phyloP scores from a whole-genome alignment of 2,797 vertebrate species.

The Gymnoscopelus microlampas region DNA sequence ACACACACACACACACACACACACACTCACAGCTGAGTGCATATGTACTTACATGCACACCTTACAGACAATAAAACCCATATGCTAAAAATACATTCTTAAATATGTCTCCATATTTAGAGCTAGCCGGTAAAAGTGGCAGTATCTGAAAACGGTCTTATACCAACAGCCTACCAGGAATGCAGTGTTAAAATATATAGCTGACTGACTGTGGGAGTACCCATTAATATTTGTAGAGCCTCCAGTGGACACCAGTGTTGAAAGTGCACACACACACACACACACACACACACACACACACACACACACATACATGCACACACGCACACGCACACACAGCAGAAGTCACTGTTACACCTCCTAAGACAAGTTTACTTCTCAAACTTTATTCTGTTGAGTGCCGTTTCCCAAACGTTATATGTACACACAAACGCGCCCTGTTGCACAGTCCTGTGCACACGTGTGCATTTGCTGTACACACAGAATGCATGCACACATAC shows the following conservation, averaged over 20 bases:
- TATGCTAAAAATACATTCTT: constrained; percentile 52
- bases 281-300: constrained; percentile 25
- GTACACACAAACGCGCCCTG: constrained; percentile 9
- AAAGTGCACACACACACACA: constrained; percentile 21
- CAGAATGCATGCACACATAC: background rate
- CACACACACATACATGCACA: background rate
- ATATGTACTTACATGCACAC: constrained; percentile 26
- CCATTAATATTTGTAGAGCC: constrained; percentile 56
- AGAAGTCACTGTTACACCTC: constrained; percentile 13
- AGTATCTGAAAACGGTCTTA: constrained; percentile 9
- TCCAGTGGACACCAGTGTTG: constrained; percentile 22
- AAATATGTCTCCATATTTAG: constrained; percentile 30
- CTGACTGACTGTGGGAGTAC: constrained; percentile 54
- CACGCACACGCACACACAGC: background rate
- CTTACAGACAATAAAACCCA: constrained; percentile 36
- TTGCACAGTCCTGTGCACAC: background rate
- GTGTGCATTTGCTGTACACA: background rate
- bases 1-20: constrained; percentile 6
- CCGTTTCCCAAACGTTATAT: constrained; percentile 36
- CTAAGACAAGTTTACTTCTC: constrained; percentile 31
- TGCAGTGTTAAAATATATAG: constrained; percentile 36
- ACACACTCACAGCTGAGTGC: constrained; percentile 7
- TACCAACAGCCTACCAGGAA: constrained; percentile 9
- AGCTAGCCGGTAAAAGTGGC: background rate
- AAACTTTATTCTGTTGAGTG: constrained; percentile 46